Base-by-base conservation (phyloP, 2,797 vertebrate species). In the Lagothrix lagotricha region DNA sequence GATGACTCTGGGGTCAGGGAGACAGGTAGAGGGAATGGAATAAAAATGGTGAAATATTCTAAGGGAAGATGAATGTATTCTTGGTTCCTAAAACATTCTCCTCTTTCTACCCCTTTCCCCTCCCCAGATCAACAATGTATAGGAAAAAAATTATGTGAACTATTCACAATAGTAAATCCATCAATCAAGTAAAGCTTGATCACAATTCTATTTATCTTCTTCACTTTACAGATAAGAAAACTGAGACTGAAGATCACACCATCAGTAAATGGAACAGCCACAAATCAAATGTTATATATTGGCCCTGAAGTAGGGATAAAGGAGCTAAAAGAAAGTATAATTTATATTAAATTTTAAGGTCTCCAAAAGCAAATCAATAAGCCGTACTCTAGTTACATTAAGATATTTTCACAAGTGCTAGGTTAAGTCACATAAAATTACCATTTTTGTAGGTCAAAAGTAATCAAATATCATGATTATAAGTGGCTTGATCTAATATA, bases 361-460 rank as follows among this genome's bases (percentile, higher is more conserved):
- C 41, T 28, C 33, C 50, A 77, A 73, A 83, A 93, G n/a, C 44
- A 90, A 95, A 50, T 39, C 48, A 89, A 76, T 86, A 89, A 82
- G 22, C 9, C 61, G 73, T 30, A 10, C 28, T 92, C 20, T n/a
- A 48, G 39, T 77, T 89, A 79, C 4, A 75, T 41, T 87, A 79
- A 52, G n/a, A 57, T 64, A 89, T 67, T 95, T 92, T 73, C 17
- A 61, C 30, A 81, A 92, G 54, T 81, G 33, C 70, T 82, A 87
- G 26, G 14, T 57, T 67, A 30, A 84, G 58, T 80, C 26, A 81
- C 19, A 87, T 52, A 17, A 92, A 87, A 87, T 70, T 85, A 39
- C n/a, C 58, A 64, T 76, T 92, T 95, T 77, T 73, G 13, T 72
- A 39, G 81, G 41, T 93, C n/a, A 88, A 81, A 95, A 48, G 36